Evolutionary conservation across 2,797 vertebrate species (phyloP), one percentile per base, ranked within the genome.

Genomic region (Fringilla coelebs): DNA sequence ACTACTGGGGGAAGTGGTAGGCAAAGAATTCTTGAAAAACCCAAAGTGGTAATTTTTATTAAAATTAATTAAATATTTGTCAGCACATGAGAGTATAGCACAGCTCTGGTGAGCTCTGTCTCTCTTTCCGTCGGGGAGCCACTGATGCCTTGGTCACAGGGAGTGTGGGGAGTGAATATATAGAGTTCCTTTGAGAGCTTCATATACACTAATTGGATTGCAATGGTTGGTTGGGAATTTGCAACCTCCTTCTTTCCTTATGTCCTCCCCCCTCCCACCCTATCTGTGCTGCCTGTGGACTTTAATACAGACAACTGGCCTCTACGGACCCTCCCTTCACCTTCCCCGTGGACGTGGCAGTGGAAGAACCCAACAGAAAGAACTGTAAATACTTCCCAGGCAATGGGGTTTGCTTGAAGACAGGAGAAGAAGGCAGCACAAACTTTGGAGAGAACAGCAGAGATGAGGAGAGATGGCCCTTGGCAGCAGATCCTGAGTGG

Each of bases 311-410:
- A 97, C 98, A 96, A 85, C 94, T 97, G 94, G 97, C 96, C 92
- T 94, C 97, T 70, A 94, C 38, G 28, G 95, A 97, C 89, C 96
- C 96, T 85, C 83, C 93, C 88, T 96, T 96, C 78, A 61, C 97
- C 85, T 89, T 96, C 87, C 87, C 57, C 7, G 71, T 38, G 94
- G 97, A 97, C 34, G 10, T 61, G 65, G 84, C 93, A 86, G 95
- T 93, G 40, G 94, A 97, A 94, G 97, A 97, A 89, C 94, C 96
- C 74, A 94, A 95, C 86, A 97, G 96, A 97, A 98, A 95, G 93
- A 97, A 40, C 73, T 95, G 89, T 60, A 96, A 93, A 89, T 75
- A 94, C 94, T 22, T 95, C 96, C 87, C 95, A 88, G 97, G 72
- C 94, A 86, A 68, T 4, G 73, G 80, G 82, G 93, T 29, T 12